These are phyloP conservation scores for Aleadryas rufinucha DNA, from an alignment of 2,113 vertebrate species.

Conservation along the genomic window DNA sequence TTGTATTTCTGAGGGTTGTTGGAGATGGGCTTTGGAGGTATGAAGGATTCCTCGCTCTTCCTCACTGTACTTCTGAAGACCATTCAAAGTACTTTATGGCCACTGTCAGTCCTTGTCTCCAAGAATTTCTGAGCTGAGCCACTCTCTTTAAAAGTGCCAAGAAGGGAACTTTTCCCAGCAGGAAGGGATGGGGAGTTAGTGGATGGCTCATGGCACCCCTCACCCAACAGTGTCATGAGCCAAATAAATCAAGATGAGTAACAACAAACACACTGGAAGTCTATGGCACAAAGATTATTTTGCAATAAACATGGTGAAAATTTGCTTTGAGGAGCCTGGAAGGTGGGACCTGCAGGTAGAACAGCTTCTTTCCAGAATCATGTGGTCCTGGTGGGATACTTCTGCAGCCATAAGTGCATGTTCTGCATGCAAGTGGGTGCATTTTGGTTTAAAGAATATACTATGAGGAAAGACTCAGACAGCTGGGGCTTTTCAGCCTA, in stretches of 20 bases:
- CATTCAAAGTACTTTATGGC: neutral
- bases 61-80: neutral
- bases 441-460: neutral
- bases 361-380: neutral
- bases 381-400: neutral
- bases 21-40: neutral
- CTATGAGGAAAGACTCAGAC: neutral
- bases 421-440: neutral
- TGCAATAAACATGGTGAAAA: neutral
- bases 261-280: fast-evolving
- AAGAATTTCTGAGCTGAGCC: neutral
- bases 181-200: neutral
- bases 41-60: neutral
- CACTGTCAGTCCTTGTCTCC: fast-evolving
- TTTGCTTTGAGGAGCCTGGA: neutral
- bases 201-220: neutral
- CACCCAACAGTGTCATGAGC: neutral
- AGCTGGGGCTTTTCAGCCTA: neutral
- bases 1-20: neutral
- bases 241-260: neutral
- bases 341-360: neutral
- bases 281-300: neutral
- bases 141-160: neutral
- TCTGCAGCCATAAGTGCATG: neutral
- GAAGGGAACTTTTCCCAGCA: neutral